Base-by-base conservation (phyloP, 2,797 vertebrate genomes). In the Syndactyla subalaris region DNA sequence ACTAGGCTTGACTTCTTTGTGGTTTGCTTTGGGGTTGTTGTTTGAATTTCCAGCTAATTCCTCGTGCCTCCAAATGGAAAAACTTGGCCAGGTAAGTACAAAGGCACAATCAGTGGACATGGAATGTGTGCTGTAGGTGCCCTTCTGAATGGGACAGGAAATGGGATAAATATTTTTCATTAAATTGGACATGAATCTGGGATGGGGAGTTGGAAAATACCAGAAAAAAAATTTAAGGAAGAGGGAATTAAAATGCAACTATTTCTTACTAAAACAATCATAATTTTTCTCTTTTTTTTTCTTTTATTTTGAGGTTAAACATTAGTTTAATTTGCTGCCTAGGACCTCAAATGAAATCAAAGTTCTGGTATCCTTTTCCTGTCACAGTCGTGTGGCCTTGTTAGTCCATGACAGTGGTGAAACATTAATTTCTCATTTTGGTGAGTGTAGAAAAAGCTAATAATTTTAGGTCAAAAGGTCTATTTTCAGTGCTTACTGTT, bases 71-170 rank as follows among this genome's bases (percentile, higher is more conserved):
- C 43, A 41, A 39, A 30, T 4, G 15, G 43, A 15, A 20, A 45
- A 72, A 26, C 36, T 63, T 55, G 65, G 36, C 48, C 30, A 62
- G 34, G n/a, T 19, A 79, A 74, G 36, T 17, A 67, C 10, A 83
- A 49, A 87, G 22, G 30, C 49, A 14, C 4, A 63, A 11, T 8
- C 12, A 3, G 3, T 12, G 10, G 29, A 43, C 76, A 52, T 15
- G 17, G 52, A 81, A 66, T 0, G 4, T 0, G 1, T 27, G 49
- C 7, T 0, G 1, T 5, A 10, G 29, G 29, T 66, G 29, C 4
- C n/a, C 41, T 65, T 48, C 57, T 36, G 17, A 39, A 45, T 0
- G 1, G 51, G 30, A 19, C 36, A 84, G 75, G 36, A 75, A 71
- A 70, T 2, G 11, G 4, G 21, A 41, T 26, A 32, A 58, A 65